Evolutionary conservation across 1,140 invertebrate genomes (phyloP), one percentile per base, ranked within the genome.

Genomic region (Wasmannia auropunctata): DNA sequence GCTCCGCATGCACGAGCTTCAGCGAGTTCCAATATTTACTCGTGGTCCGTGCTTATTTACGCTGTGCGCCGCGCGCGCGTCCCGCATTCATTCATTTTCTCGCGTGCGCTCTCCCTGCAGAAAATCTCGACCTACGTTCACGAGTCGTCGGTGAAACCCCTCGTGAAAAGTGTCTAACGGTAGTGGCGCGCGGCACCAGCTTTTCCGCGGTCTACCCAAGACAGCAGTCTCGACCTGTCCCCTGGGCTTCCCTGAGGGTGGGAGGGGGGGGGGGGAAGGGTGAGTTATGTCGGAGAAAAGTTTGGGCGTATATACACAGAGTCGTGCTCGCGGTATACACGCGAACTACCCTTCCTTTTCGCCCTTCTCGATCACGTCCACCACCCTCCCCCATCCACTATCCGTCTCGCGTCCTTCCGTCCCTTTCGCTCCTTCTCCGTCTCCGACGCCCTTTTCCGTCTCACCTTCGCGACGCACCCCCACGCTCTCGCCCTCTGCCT

Each of bases 81-180:
- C 43, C 49, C 31, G 37, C 51, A 58, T 74, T 74, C 79, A 83
- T 83, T 83, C 79, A 83, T 72, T 83, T 83, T 83, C 51, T 16
- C 51, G 67, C 79, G 22, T 58, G 11, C 37, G 28, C 22, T 51
- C 49, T 51, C 49, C 43, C n/a, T 3, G 25, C 19, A 56, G 51
- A 87, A 69, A 90, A 89, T 90, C 88, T 89, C 88, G 88, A 90
- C 88, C 88, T 90, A 90, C 85, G 88, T 89, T 89, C 75, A 88
- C 81, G 81, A 67, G 34, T 31, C 74, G 87, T 54, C 65, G 72
- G 67, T 40, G 65, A 43, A 19, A 31, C 74, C 69, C n/a, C 76
- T 88, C 83, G 83, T 85, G 83, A 70, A 85, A 86, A 88, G 54
- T 72, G 56, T 88, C 74, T 58, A 22, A 75, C 75, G 19, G 25